Evolutionary conservation across 2,113 vertebrate species (phyloP).

Genomic region (Cisticola juncidis): DNA sequence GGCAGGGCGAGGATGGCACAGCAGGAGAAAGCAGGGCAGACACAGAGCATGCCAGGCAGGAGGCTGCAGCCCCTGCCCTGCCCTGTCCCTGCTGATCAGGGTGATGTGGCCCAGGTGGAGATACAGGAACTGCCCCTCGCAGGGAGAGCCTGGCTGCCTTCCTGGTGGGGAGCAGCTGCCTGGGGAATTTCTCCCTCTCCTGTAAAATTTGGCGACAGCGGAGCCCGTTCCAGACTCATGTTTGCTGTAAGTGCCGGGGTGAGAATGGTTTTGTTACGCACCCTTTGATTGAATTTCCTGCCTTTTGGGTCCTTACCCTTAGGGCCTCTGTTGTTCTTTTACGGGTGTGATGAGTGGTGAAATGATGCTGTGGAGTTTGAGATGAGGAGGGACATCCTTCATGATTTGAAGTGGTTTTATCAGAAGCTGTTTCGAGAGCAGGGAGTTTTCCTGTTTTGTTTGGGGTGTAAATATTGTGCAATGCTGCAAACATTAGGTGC

Average conservation of each 20-base stretch:
- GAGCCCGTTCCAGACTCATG: not conserved
- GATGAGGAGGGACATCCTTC: not conserved
- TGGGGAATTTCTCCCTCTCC: not conserved
- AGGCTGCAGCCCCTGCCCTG: not conserved
- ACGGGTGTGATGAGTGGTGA: not conserved
- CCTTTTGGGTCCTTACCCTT: not conserved
- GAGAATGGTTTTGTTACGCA: not conserved
- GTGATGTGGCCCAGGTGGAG: slow-evolving; percentile 24
- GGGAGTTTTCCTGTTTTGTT: not conserved
- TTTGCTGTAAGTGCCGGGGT: not conserved
- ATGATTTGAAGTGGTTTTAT: slow-evolving; percentile 2
- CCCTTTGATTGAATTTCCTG: not conserved
- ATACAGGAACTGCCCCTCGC: not conserved
- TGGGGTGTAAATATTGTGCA: slow-evolving; percentile 28
- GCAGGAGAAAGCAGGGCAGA: no score
- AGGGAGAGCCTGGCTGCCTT: slow-evolving; percentile 10
- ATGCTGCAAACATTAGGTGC: not conserved
- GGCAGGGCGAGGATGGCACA: not conserved
- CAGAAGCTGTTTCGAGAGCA: not conserved
- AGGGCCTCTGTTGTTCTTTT: not conserved
- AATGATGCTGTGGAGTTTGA: not conserved
- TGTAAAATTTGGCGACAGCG: not conserved
- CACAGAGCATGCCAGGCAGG: not conserved
- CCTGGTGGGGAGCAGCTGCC: slow-evolving; percentile 13
- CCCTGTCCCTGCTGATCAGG: not conserved